Percentiles rank a stretch among this genome's conserved stretches.
Evolutionary conservation across 2,797 vertebrate genomes (phyloP).

Genomic region (Sciaenops ocellatus): DNA sequence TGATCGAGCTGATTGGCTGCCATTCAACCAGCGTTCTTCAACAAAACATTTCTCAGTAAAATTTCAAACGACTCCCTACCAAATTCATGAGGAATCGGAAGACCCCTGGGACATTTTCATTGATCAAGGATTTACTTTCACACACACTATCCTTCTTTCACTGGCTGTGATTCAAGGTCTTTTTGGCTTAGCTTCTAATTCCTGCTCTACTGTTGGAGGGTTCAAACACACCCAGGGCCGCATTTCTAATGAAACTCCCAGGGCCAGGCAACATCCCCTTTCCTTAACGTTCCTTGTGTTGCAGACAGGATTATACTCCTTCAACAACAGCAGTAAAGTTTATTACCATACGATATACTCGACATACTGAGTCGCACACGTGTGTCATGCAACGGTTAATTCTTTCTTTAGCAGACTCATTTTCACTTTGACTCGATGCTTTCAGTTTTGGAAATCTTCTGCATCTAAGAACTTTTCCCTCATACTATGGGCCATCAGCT

Average conservation of each 20-base stretch:
- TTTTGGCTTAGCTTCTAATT: slow-evolving; percentile 85
- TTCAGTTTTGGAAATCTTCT: slow-evolving; percentile 67
- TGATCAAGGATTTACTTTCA: slow-evolving; percentile 86
- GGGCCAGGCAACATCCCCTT: slow-evolving; percentile 68
- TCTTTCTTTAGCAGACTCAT: slow-evolving; percentile 29
- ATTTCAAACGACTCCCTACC: slow-evolving; percentile 80
- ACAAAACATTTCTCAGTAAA: slow-evolving; percentile 81
- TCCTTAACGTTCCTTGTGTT: slow-evolving; percentile 69
- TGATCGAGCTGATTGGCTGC: slow-evolving; percentile 72
- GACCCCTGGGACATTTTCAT: slow-evolving; percentile 80
- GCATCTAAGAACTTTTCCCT: slow-evolving; percentile 63
- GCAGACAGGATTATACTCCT: slow-evolving; percentile 70
- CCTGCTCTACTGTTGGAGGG: slow-evolving; percentile 80
- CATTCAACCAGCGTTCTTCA: slow-evolving; percentile 66
- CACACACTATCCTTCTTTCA: slow-evolving; percentile 77
- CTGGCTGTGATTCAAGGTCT: slow-evolving; percentile 86
- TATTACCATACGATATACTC: slow-evolving; percentile 34
- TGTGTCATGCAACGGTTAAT: slow-evolving; percentile 1
- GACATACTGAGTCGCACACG: too few relatives aligned
- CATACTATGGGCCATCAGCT: slow-evolving; percentile 66
- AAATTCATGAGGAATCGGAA: slow-evolving; percentile 76
- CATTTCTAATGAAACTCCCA: slow-evolving; percentile 82
- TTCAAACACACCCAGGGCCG: slow-evolving; percentile 79
- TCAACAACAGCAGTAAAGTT: slow-evolving; percentile 66
- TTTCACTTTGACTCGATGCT: slow-evolving; percentile 59